Evolutionary conservation across 2,797 vertebrate genomes (phyloP), one percentile per base, ranked within the genome.

Genomic region (Amphiprion clarkii): DNA sequence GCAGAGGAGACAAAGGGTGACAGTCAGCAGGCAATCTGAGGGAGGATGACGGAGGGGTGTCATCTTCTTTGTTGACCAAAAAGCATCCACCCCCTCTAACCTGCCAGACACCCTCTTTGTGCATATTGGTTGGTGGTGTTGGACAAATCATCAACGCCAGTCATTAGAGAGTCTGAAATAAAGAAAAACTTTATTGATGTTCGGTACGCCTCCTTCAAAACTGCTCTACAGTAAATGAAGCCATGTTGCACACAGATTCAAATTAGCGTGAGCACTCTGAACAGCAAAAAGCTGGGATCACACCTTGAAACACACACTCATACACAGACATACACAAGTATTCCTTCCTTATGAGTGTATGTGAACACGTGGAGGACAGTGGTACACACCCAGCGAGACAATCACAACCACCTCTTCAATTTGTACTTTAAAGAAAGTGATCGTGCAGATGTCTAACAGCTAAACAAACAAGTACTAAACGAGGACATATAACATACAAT

Each of bases 121-220:
- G 36, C 36, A 39, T 11, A 39, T 39, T 12, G 36, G 36, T 39
- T 39, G 10, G 10, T 39, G 36, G 10, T 39, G 36, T 39, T 10
- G 36, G 2, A 39, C 9, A 39, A 39, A 39, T 39, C 36, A 39
- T 12, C 1, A 1, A 72, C 6, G 7, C 8, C 40, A 88, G 73
- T 11, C 42, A 61, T 61, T 46, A 31, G 61, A 77, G 68, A 21
- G 63, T 76, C 66, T 82, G 66, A 88, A 88, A 84, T 82, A 84
- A 72, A 82, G 79, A 88, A 89, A 81, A 78, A 70, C 76, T 94
- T 93, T 93, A 93, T 92, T 93, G 52, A 69, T 64, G 65, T 74
- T 78, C 79, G 69, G 73, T 72, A 74, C 57, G 69, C 52, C 51
- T 80, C 58, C 19, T 65, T 88, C 65, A 54, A 80, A 80, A 66